Conservation (phyloP, 2,113 vertebrate genomes). For the Labeo rohita region DNA sequence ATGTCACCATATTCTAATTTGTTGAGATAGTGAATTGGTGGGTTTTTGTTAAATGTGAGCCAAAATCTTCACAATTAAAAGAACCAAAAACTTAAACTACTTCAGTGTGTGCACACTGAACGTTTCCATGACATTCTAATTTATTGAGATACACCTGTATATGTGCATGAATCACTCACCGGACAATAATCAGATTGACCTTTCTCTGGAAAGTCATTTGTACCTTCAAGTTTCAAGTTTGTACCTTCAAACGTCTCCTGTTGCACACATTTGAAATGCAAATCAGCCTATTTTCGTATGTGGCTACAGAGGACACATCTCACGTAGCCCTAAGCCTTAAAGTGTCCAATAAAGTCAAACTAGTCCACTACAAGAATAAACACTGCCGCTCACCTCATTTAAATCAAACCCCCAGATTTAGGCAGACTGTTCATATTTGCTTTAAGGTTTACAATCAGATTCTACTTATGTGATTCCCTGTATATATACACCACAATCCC, state of each 20-base stretch:
- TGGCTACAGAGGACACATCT: not conserved
- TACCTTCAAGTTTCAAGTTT: too few relatives aligned
- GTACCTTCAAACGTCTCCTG: not conserved
- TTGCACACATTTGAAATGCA: slow-evolving; percentile 4
- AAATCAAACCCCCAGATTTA: not conserved
- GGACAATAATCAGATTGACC: not conserved
- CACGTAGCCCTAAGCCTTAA: not conserved
- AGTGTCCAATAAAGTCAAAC: not conserved
- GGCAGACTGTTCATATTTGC: not conserved
- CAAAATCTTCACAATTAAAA: too few relatives aligned
- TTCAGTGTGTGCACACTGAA: too few relatives aligned
- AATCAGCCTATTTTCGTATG: not conserved
- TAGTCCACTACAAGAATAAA: not conserved
- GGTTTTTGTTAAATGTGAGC: too few relatives aligned
- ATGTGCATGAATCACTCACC: not conserved
- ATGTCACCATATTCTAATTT: too few relatives aligned
- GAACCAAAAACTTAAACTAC: too few relatives aligned
- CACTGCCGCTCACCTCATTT: not conserved
- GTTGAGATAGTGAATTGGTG: too few relatives aligned
- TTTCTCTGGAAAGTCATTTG: not conserved
- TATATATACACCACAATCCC: too few relatives aligned
- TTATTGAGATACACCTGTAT: not conserved
- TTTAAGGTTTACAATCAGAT: not conserved
- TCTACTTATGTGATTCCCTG: not conserved
- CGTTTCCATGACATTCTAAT: too few relatives aligned